Percentiles rank a stretch among this genome's conserved stretches.
phyloP scores from a whole-genome alignment of 2,888 invertebrate genomes.

The Allacma fusca region DNA sequence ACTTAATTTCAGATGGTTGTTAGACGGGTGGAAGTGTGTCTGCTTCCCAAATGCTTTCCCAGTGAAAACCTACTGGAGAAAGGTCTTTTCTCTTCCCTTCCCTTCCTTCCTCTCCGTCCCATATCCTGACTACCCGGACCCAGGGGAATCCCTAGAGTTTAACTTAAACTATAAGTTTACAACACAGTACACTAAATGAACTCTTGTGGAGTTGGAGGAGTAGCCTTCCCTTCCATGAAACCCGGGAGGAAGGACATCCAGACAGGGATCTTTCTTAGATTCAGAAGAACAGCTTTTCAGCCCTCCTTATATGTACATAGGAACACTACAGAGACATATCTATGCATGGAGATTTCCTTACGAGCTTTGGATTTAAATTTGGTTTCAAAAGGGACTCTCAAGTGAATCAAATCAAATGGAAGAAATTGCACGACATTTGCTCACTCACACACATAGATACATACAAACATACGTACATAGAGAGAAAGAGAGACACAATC shows the following conservation, averaged over 20 bases:
- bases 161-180: slow-evolving; percentile 40
- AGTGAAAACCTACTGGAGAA: too few species aligned
- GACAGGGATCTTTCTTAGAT: too few species aligned
- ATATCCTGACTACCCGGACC: not conserved
- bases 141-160: slow-evolving; percentile 32
- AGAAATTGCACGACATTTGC: not conserved
- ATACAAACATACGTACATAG: not conserved
- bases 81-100: too few species aligned
- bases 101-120: too few species aligned
- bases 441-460: not conserved
- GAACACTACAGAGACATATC: not conserved
- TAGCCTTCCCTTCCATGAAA: not conserved
- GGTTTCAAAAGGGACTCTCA: not conserved
- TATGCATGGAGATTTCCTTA: not conserved
- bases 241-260: too few species aligned
- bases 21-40: too few species aligned
- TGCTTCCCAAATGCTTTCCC: too few species aligned
- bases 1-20: not conserved
- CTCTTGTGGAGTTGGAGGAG: not conserved
- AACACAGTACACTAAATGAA: slow-evolving; percentile 36
- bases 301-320: not conserved
- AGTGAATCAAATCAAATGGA: slow-evolving; percentile 25
- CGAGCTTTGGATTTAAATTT: slow-evolving; percentile 19
- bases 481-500: not conserved
- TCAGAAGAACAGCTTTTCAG: not conserved